Evolutionary conservation across 2,797 vertebrate species (phyloP).

Genomic region (Enoplosus armatus): DNA sequence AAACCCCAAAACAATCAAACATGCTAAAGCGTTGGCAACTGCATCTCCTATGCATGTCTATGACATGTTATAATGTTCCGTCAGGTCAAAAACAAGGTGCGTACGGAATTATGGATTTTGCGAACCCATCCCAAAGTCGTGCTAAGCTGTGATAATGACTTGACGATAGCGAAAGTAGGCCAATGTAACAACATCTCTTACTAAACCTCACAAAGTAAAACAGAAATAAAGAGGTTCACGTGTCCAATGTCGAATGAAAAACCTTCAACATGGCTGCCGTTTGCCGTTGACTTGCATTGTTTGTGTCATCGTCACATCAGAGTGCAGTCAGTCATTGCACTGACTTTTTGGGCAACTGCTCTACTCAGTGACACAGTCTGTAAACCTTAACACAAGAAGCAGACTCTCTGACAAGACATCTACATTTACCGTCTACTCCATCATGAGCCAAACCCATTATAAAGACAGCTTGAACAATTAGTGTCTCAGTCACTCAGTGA

Average conservation of each 20-base stretch:
- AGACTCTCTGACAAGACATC: not conserved
- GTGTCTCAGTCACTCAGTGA: constrained; percentile 27
- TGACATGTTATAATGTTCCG: not conserved
- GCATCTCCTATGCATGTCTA: not conserved
- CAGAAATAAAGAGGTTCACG: not conserved
- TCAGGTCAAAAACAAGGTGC: too few relatives aligned
- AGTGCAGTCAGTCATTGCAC: not conserved
- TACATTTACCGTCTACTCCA: not conserved
- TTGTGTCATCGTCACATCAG: not conserved
- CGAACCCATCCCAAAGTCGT: too few relatives aligned
- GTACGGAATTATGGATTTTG: too few relatives aligned
- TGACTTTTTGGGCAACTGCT: not conserved
- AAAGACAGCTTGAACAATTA: constrained; percentile 32
- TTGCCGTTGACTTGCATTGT: not conserved
- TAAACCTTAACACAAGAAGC: not conserved
- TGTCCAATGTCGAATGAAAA: not conserved
- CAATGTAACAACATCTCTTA: too few relatives aligned
- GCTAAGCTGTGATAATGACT: too few relatives aligned
- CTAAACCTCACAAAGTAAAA: too few relatives aligned
- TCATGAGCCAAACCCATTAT: constrained; percentile 10
- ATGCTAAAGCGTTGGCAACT: not conserved
- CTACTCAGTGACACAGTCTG: not conserved
- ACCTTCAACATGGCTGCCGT: not conserved
- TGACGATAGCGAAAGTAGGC: too few relatives aligned
- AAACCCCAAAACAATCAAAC: not conserved